Base-by-base conservation (phyloP, 1,140 invertebrate genomes). In the Philopotamus ludificatus region DNA sequence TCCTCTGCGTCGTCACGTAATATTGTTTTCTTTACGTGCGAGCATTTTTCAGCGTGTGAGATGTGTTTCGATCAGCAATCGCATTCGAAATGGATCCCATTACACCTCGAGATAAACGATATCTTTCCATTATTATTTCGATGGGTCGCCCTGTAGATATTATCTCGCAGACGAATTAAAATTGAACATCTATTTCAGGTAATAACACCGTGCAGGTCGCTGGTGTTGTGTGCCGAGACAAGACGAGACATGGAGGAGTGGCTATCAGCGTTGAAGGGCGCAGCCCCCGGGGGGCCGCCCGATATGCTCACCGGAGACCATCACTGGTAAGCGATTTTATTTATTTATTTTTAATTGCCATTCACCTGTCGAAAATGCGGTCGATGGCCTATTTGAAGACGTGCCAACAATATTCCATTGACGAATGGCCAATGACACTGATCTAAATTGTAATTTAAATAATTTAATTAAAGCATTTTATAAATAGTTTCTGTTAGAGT, bases 211-310 rank as follows among this genome's bases (percentile, higher is more conserved):
- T 89, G 89, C 73, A 84, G 91, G 66, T 90, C 89, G 60, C 77
- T 95, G 67, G 89, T 95, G 66, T 79, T 95, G 71, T 93, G 89
- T 73, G 88, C 91, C 26, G 90, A 93, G 72, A 89, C 84, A 47
- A 83, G 90, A 67, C 79, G 85, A 73, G 90, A 94, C 71, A 95
- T 95, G 93, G 93, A 95, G 79, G 89, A 93, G 70, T 95, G 93
- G 93, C 85, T 94, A 55, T 81, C 84, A 58, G 87, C 89, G 15
- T 75, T 94, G 18, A 88, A 89, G 72, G 87, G 87, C 72, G 86
- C 88, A 25, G 82, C 86, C 34, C 86, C 86, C 67, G 86, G 89
- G 58, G 87, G 88, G 67, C 87, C 83, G 68, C 63, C 69, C 15
- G 87, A 93, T 72, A 86, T 93, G 70, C 83, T 95, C 45, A 91